Evolutionary conservation across 2,888 invertebrate genomes (phyloP).

Genomic region (Diaprepes abbreviatus): DNA sequence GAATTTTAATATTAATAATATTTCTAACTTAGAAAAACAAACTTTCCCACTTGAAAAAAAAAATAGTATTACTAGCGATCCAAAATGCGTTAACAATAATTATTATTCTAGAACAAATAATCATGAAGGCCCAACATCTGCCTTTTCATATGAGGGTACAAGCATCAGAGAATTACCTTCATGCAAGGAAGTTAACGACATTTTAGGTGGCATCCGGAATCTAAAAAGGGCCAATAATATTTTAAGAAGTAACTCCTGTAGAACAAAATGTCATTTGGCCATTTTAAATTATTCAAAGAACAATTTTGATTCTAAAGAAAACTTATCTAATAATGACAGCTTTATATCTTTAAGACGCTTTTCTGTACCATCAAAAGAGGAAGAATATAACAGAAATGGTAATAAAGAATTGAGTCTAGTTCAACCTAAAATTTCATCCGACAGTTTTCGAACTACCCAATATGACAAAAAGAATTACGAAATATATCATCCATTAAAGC

Average conservation of each 20-base stretch:
- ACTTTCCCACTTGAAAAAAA: background rate
- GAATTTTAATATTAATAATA: background rate
- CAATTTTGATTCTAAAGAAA: background rate
- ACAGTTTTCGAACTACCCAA: background rate
- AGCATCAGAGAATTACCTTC: background rate
- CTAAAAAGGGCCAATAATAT: background rate
- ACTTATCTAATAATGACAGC: background rate
- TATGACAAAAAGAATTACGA: background rate
- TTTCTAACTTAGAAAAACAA: background rate
- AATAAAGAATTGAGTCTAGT: background rate
- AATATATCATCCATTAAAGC: background rate
- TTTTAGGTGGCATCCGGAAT: background rate
- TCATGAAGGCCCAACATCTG: background rate
- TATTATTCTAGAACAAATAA: background rate
- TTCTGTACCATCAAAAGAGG: background rate
- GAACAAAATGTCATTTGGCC: background rate
- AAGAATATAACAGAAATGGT: background rate
- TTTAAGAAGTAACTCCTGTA: background rate
- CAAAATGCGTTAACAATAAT: background rate
- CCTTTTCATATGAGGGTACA: background rate
- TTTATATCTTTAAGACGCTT: background rate
- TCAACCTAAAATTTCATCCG: background rate
- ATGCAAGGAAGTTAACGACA: background rate
- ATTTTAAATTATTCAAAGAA: background rate
- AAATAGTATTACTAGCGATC: background rate